Conservation (phyloP, 2,797 vertebrate genomes). For the Leptoclinus maculatus region DNA sequence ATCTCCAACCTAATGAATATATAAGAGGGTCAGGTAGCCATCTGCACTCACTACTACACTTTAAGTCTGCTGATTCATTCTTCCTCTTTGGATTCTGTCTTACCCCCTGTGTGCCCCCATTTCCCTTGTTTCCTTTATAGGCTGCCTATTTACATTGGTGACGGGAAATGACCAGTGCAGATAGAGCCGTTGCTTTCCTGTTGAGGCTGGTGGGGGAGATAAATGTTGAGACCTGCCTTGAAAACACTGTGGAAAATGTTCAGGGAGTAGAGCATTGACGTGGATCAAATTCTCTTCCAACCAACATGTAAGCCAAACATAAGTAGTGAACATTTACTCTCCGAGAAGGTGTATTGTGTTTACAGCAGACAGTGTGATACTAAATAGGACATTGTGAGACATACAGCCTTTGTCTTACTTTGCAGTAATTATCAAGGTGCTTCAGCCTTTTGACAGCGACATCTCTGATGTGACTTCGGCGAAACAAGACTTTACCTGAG, state of each 20-base stretch:
- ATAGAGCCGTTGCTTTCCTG: slow-evolving; percentile 77
- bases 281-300: background rate
- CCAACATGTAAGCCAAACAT: background rate
- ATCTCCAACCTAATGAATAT: slow-evolving; percentile 28
- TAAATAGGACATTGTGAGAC: background rate
- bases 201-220: slow-evolving; percentile 69
- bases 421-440: slow-evolving; percentile 96
- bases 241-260: slow-evolving; percentile 41
- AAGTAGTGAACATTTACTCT: background rate
- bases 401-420: slow-evolving; percentile 83
- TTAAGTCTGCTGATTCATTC: slow-evolving; percentile 68
- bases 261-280: slow-evolving; percentile 4
- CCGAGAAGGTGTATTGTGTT: background rate
- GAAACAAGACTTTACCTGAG: slow-evolving; percentile 95
- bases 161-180: slow-evolving; percentile 76
- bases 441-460: slow-evolving; percentile 93
- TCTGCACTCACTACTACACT: slow-evolving; percentile 25
- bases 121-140: slow-evolving; percentile 69
- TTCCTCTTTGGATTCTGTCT: slow-evolving; percentile 41
- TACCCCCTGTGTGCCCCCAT: slow-evolving; percentile 49
- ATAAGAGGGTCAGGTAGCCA: slow-evolving; percentile 45
- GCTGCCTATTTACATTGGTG: slow-evolving; percentile 75
- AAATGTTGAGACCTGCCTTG: slow-evolving; percentile 51
- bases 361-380: background rate
- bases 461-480: slow-evolving; percentile 94